phyloP scores from a whole-genome alignment of 1,140 invertebrate genomes.

The Drosophila orena region DNA sequence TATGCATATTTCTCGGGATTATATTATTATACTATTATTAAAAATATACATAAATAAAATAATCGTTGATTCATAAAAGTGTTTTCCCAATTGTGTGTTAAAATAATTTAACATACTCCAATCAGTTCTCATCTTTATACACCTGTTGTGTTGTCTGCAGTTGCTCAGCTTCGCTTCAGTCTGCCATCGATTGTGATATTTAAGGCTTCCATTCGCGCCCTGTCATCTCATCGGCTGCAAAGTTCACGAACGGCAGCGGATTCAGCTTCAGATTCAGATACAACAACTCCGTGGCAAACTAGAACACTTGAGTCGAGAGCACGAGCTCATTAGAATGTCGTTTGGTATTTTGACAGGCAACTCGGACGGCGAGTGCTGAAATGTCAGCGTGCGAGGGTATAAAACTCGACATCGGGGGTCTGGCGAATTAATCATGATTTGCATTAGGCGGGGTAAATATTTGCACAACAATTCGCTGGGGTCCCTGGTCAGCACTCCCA shows the following conservation, averaged over 20 bases:
- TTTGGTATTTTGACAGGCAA: conserved; percentile 59
- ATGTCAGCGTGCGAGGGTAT: conserved; percentile 28
- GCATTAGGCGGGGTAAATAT: conserved; percentile 55
- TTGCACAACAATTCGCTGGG: conserved; percentile 58
- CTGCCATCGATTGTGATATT: conserved; percentile 64
- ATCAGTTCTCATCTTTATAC: conserved; percentile 14
- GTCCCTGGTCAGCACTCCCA: conserved; percentile 60
- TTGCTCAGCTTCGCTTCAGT: conserved; percentile 16
- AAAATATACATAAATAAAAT: too few relatives aligned
- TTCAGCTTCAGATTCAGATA: conserved; percentile 5
- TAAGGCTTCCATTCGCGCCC: conserved; percentile 52
- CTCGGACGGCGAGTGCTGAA: conserved; percentile 52
- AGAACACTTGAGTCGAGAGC: conserved; percentile 48
- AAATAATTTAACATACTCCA: neutral
- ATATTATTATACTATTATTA: too few relatives aligned
- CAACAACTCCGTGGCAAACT: conserved; percentile 33
- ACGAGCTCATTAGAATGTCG: conserved; percentile 74
- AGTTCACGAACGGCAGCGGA: conserved; percentile 67
- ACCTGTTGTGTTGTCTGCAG: conserved; percentile 15
- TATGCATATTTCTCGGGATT: too few relatives aligned
- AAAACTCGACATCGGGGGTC: conserved; percentile 1
- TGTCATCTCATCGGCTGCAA: conserved; percentile 33
- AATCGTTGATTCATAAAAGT: neutral
- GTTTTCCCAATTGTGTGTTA: too few relatives aligned
- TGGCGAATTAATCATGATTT: conserved; percentile 57